These are phyloP conservation scores for Dendrolimus pini DNA, from an alignment of 2,888 invertebrate genomes.

Conservation along the genomic window DNA sequence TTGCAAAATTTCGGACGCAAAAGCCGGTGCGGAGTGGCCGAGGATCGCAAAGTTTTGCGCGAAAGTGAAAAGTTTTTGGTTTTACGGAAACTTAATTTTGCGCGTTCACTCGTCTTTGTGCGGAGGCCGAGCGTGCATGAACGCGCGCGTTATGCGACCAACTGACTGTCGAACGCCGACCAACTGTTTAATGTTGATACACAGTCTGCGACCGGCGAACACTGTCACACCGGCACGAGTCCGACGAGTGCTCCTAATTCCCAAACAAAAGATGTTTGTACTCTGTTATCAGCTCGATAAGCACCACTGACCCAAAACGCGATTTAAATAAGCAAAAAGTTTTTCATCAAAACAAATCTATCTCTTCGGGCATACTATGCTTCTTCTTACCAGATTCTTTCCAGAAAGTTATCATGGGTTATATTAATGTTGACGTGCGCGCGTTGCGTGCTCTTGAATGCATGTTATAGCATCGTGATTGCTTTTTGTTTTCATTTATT, in stretches of 20 bases:
- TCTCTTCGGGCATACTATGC: too few species aligned
- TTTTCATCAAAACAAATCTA: too few species aligned
- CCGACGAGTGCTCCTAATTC: constrained; percentile 29
- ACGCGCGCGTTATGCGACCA: constrained; percentile 38
- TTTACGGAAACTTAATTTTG: constrained; percentile 23
- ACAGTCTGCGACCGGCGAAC: constrained; percentile 11
- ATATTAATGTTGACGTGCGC: constrained; percentile 1
- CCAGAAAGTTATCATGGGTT: neutral
- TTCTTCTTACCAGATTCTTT: too few species aligned
- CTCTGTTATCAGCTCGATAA: constrained; percentile 26
- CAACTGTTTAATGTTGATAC: constrained; percentile 5
- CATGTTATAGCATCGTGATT: too few species aligned
- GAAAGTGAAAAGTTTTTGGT: constrained; percentile 30
- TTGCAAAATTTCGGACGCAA: constrained; percentile 53
- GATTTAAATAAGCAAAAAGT: neutral
- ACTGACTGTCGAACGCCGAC: constrained; percentile 26
- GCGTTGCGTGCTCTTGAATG: constrained; percentile 1
- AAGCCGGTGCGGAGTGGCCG: constrained; percentile 30
- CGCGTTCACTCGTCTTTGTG: constrained; percentile 11
- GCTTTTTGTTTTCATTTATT: too few species aligned
- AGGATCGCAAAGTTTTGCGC: constrained; percentile 31
- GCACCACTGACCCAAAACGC: constrained; percentile 2
- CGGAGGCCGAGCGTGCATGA: constrained; percentile 26
- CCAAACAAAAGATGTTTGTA: constrained; percentile 34
- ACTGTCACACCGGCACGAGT: constrained; percentile 20